A percentile compares a stretch with the other conserved stretches of the same genome.
phyloP scores from a whole-genome alignment of 2,888 invertebrate species.

The Antitype chi region DNA sequence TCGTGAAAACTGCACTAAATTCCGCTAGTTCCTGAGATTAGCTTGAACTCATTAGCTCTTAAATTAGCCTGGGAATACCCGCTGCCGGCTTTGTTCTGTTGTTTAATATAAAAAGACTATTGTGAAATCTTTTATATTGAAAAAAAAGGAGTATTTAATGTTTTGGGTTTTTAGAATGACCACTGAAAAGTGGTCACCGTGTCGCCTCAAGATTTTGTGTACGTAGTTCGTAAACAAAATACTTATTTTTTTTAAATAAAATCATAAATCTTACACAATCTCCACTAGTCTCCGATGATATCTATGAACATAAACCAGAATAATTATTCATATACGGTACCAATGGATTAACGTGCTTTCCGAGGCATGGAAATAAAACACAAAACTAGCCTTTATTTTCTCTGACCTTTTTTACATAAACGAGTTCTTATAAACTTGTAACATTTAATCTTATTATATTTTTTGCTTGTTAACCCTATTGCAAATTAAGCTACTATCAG shows the following conservation, averaged over 20 bases:
- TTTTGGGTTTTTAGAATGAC: background rate
- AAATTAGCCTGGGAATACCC: slow-evolving; percentile 36
- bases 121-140: slow-evolving; percentile 2
- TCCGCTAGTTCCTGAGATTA: slow-evolving; percentile 45
- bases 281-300: background rate
- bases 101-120: slow-evolving; percentile 44
- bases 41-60: slow-evolving; percentile 57
- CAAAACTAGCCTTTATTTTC: no score
- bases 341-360: no score
- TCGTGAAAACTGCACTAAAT: slow-evolving; percentile 60
- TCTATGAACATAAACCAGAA: background rate
- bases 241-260: background rate
- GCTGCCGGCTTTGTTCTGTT: slow-evolving; percentile 10
- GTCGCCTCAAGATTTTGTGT: no score
- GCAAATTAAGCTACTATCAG: no score
- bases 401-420: no score
- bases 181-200: no score
- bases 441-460: no score
- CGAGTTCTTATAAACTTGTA: no score
- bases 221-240: background rate
- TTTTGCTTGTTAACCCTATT: no score
- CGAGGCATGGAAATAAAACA: no score
- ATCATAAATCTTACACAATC: background rate
- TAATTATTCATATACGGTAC: background rate
- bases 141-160: slow-evolving; percentile 1